Evolutionary conservation across 2,797 vertebrate species (phyloP), one percentile per base, ranked within the genome.

Genomic region (Esox masquinongy): DNA sequence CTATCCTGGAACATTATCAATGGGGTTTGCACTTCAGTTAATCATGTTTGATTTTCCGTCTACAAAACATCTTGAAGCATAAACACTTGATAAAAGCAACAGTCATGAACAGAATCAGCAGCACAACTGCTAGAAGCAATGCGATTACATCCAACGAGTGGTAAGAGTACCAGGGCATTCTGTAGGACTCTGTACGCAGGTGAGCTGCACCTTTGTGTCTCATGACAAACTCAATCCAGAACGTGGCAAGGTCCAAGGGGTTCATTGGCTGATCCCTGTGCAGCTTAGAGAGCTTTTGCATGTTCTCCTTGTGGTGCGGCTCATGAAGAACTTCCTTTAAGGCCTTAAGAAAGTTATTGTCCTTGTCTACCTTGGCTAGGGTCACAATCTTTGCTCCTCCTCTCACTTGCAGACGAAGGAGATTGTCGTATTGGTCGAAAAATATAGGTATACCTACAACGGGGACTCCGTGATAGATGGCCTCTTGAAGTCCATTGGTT

Each of bases 141-240:
- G 49, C 3, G 12, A 50, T 50, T 14, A 17, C 49, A 50, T 50
- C 49, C 49, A 50, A 1, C 4, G 49, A 50, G 75, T 76, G 70
- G 73, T 76, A 81, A 64, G 14, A 85, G 66, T 50, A 50, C 49
- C 49, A 50, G 14, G 49, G 49, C 16, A 50, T 50, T 50, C 49
- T 50, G 49, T 50, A 50, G 49, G 49, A 50, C 49, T 50, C 49
- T 50, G 49, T 50, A 50, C 49, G 49, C 16, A 50, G 49, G 36
- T 85, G 83, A 19, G 22, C 4, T 0, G 83, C 70, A 1, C 83
- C 79, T 68, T 79, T 74, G 78, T 85, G 72, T 29, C 77, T 73
- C 22, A 85, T 31, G 11, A 79, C 73, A 63, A 68, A 85, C 39
- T 83, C 79, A 4, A 85, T 76, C 75, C 79, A 82, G 67, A 79